Percentiles rank a stretch among this genome's conserved stretches.
phyloP scores from a whole-genome alignment of 2,797 vertebrate genomes.

The Rhabdomys pumilio region DNA sequence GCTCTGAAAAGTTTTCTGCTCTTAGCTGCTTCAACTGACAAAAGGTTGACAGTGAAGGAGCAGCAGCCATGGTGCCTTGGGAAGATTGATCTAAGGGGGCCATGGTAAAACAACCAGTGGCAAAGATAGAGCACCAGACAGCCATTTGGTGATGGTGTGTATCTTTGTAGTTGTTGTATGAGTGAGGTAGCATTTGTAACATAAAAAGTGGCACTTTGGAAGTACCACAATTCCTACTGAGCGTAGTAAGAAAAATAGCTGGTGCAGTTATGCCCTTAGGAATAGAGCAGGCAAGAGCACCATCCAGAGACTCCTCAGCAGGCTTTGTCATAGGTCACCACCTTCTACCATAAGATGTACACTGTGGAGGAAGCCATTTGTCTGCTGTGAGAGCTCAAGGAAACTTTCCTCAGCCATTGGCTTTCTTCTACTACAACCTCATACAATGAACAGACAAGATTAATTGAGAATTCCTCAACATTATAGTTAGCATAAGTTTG shows the following conservation, averaged over 20 bases:
- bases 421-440: background rate
- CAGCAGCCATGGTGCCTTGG: background rate
- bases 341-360: background rate
- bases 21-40: background rate
- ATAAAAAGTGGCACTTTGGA: background rate
- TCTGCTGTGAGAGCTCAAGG: background rate
- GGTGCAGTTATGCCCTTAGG: background rate
- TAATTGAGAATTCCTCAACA: background rate
- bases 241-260: background rate
- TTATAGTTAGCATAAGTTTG: background rate
- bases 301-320: background rate
- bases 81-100: too few species aligned
- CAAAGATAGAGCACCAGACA: background rate
- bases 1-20: background rate
- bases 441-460: background rate
- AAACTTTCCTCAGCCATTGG: background rate
- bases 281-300: background rate
- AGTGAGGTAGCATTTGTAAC: background rate
- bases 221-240: background rate
- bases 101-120: background rate
- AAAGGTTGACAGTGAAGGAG: background rate
- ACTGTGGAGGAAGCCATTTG: too few species aligned
- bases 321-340: background rate
- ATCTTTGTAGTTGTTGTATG: background rate
- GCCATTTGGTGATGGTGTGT: background rate